A percentile compares a stretch with the other conserved stretches of the same genome.
Evolutionary conservation across 2,888 invertebrate genomes (phyloP).

Genomic region (Drosophila fungiperda): DNA sequence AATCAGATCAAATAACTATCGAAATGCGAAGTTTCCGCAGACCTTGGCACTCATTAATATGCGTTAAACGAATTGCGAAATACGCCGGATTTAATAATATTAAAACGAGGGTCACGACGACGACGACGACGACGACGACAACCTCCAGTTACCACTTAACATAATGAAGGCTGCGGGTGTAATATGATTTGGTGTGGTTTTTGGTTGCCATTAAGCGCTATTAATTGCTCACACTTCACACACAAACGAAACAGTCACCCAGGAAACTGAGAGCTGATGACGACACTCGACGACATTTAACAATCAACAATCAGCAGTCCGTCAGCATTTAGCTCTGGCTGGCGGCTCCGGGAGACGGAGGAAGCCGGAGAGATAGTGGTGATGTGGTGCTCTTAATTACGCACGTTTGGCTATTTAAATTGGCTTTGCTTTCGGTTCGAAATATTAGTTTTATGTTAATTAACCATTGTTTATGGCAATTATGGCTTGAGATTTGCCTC

Average conservation of each 20-base stretch:
- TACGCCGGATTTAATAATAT: constrained; percentile 62
- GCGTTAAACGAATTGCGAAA: constrained; percentile 32
- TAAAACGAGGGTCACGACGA: constrained; percentile 37
- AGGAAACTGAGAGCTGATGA: constrained; percentile 30
- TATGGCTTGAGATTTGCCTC: constrained; percentile 39
- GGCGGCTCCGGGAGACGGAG: too few relatives aligned
- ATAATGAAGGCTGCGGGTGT: constrained; percentile 39
- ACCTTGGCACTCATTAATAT: constrained; percentile 39
- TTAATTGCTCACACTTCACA: constrained; percentile 58
- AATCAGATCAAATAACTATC: constrained; percentile 62
- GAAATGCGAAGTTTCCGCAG: not conserved
- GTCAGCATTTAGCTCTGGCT: constrained; percentile 27
- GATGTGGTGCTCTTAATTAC: constrained; percentile 62
- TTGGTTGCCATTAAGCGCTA: constrained; percentile 52
- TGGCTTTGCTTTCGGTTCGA: constrained; percentile 46
- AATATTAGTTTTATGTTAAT: constrained; percentile 82
- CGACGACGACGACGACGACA: constrained; percentile 23
- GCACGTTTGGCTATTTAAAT: constrained; percentile 76
- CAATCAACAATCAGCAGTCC: constrained; percentile 11
- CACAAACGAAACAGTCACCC: constrained; percentile 35
- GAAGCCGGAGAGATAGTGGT: not conserved
- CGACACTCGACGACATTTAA: constrained; percentile 16
- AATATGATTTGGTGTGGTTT: constrained; percentile 23
- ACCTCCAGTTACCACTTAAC: constrained; percentile 52
- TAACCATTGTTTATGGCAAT: constrained; percentile 77